Base-by-base conservation (phyloP, 2,797 vertebrate genomes). In the Sebastolobus alascanus region DNA sequence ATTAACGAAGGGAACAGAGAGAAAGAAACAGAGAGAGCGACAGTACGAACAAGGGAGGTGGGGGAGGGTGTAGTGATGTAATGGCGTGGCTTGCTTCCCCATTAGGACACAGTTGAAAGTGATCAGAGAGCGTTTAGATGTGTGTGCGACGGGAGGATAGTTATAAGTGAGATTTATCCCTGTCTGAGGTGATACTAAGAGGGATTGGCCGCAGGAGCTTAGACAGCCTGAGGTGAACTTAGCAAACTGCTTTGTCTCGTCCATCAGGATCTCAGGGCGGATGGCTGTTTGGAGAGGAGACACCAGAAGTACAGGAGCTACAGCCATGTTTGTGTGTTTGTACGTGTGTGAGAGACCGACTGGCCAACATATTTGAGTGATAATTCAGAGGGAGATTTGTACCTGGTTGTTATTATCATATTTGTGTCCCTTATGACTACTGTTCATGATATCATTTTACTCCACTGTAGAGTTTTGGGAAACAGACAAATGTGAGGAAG, bases 161-260 rank as follows among this genome's bases (percentile, higher is more conserved):
- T 88, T 94, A 80, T 93, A 94, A 94, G 89, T 94, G 90, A 94
- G 94, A 92, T 91, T 94, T 94, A 91, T 93, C 82, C 52, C 73
- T 54, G 75, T 72, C 81, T 76, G 77, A 93, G 91, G 89, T 89
- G 88, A 89, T 85, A 87, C 91, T 92, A 91, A 93, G 90, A 91
- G 70, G 94, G 91, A 93, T 91, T 85, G 93, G 83, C 77, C 20
- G 63, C 80, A 71, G 73, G 65, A 65, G 78, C 77, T 92, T 85
- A 92, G 84, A 82, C 84, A 82, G 81, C 67, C 76, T 12, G 75
- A 90, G 84, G 91, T 91, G 87, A 90, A 91, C 78, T 79, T 61
- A 82, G 43, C 69, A 75, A 87, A 80, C 71, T 16, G 61, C 71
- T 78, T 63, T 10, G 65, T 73, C 33, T 79, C 66, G 61, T 63